phyloP scores from a whole-genome alignment of 2,888 invertebrate genomes.

The Apamea monoglypha region DNA sequence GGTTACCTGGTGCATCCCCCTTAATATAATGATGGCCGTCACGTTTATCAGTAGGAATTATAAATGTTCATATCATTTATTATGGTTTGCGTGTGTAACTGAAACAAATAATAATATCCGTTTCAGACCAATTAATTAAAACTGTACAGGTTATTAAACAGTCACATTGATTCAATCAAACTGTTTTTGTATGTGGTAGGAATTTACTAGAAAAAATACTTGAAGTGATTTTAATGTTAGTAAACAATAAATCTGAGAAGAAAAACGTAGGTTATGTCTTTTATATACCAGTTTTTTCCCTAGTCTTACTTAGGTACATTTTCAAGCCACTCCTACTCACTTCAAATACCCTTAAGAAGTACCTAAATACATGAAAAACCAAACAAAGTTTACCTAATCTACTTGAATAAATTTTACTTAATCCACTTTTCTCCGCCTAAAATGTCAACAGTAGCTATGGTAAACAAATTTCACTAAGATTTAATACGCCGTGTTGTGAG shows the following conservation, averaged over 20 bases:
- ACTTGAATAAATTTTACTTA: slow-evolving; percentile 53
- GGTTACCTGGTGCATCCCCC: neutral
- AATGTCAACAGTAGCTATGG: slow-evolving; percentile 35
- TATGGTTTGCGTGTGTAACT: neutral
- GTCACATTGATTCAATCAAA: neutral
- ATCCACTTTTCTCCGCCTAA: slow-evolving; percentile 38
- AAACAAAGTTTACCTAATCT: slow-evolving; percentile 48
- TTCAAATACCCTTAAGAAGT: slow-evolving; percentile 2
- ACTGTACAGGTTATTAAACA: neutral
- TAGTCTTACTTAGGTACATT: neutral
- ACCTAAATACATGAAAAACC: slow-evolving; percentile 43
- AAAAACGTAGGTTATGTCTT: neutral
- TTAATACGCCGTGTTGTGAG: slow-evolving; percentile 59
- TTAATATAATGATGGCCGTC: neutral
- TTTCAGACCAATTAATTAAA: slow-evolving; percentile 25
- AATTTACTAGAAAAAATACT: neutral
- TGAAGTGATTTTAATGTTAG: neutral
- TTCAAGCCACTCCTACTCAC: neutral
- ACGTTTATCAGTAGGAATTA: neutral
- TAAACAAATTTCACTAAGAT: slow-evolving; percentile 55
- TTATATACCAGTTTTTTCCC: neutral
- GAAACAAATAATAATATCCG: slow-evolving; percentile 12
- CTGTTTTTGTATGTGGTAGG: neutral
- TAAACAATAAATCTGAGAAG: neutral
- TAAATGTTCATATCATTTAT: slow-evolving; percentile 6